A percentile compares a stretch with the other conserved stretches of the same genome.
Conservation (phyloP, 2,888 invertebrate species). For the Seira musarum region DNA sequence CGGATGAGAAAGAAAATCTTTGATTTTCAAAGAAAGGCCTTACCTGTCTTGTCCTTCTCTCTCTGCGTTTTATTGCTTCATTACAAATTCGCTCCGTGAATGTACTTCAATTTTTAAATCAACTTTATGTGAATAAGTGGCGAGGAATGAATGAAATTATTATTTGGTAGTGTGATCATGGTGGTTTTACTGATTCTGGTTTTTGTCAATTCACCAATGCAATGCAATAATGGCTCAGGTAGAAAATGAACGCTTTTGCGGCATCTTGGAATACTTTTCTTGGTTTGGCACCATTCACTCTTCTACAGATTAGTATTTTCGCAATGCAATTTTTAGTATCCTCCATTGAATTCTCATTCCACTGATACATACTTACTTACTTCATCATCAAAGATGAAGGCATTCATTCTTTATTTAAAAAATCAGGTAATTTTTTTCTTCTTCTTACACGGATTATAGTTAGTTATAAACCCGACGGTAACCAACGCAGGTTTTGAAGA, state of each 20-base stretch:
- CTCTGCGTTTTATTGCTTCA: neutral
- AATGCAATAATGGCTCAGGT: neutral
- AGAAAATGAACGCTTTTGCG: conserved; percentile 46
- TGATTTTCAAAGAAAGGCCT: neutral
- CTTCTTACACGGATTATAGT: neutral
- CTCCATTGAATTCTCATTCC: too few species aligned
- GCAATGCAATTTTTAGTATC: too few species aligned
- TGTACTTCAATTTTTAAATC: neutral
- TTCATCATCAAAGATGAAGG: too few species aligned
- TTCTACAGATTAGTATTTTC: too few species aligned
- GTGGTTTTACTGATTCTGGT: neutral
- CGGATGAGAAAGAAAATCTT: neutral
- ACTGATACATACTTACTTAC: too few species aligned
- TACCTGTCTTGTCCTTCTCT: neutral
- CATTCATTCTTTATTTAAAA: neutral
- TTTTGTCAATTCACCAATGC: conserved; percentile 13
- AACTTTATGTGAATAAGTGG: neutral
- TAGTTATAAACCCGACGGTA: conserved; percentile 10
- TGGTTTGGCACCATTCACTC: too few species aligned
- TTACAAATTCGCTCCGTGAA: neutral
- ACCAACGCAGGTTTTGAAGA: conserved; percentile 39
- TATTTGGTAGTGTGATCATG: neutral
- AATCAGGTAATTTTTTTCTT: conserved; percentile 4
- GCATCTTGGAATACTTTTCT: conserved; percentile 59
- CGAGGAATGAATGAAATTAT: conserved; percentile 6